phyloP scores from a whole-genome alignment of 2,888 invertebrate genomes.

The Lamellibrachia columna region DNA sequence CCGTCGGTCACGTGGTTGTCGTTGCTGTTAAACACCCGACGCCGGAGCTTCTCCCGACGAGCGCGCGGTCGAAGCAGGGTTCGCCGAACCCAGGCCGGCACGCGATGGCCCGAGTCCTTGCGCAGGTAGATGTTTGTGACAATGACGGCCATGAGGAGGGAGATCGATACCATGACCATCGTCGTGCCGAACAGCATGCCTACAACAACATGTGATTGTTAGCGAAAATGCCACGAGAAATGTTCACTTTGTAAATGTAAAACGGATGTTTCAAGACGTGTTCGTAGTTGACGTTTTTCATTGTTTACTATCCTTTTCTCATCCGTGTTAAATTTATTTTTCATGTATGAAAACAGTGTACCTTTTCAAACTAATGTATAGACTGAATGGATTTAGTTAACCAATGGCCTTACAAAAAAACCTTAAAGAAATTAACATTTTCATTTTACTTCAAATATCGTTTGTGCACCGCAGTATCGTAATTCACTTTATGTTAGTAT shows the following conservation, averaged over 20 bases:
- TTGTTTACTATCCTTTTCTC: no score
- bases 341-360: no score
- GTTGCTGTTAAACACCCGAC: conserved; percentile 27
- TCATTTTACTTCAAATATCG: no score
- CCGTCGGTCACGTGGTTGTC: conserved; percentile 37
- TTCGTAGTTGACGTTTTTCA: no score
- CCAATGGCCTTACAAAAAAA: no score
- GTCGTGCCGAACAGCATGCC: conserved; percentile 43
- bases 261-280: neutral
- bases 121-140: conserved; percentile 43
- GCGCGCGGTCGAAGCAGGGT: conserved; percentile 27
- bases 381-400: no score
- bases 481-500: no score
- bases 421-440: no score
- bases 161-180: conserved; percentile 46
- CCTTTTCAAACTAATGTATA: no score
- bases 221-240: neutral
- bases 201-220: conserved; percentile 14
- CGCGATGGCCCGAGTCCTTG: conserved; percentile 37
- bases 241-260: neutral
- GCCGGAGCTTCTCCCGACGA: conserved; percentile 24
- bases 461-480: no score
- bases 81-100: conserved; percentile 36
- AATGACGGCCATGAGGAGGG: conserved; percentile 44
- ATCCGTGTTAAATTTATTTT: no score